Evolutionary conservation across 2,888 invertebrate genomes (phyloP).

Genomic region (Choreutis nemorana): DNA sequence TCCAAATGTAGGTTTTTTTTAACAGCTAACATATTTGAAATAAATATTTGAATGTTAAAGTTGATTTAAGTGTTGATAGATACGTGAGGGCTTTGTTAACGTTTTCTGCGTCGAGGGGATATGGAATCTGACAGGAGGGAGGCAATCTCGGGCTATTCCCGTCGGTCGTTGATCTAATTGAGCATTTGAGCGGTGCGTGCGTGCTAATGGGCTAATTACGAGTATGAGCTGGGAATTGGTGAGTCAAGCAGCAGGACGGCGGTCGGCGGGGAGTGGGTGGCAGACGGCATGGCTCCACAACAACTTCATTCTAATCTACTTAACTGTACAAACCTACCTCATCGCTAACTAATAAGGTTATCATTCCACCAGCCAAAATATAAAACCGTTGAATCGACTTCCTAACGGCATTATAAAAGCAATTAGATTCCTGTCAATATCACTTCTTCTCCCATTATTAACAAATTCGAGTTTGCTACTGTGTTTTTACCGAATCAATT

Average conservation of each 20-base stretch:
- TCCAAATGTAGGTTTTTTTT: too few relatives aligned
- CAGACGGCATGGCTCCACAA: constrained; percentile 59
- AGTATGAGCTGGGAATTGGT: constrained; percentile 53
- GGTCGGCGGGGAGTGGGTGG: constrained; percentile 52
- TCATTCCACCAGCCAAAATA: not conserved
- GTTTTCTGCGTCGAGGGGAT: too few relatives aligned
- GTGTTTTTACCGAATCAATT: too few relatives aligned
- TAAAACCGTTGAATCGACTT: not conserved
- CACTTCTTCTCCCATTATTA: too few relatives aligned
- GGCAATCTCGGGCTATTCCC: constrained; percentile 45
- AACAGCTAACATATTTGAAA: too few relatives aligned
- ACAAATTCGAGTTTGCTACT: too few relatives aligned
- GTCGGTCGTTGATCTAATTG: constrained; percentile 59
- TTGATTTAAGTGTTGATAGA: too few relatives aligned
- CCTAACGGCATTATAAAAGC: not conserved
- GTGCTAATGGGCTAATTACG: constrained; percentile 63
- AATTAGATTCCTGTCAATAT: too few relatives aligned
- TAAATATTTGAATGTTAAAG: too few relatives aligned
- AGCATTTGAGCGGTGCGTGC: constrained; percentile 62
- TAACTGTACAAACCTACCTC: constrained; percentile 3
- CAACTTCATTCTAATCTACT: constrained; percentile 2
- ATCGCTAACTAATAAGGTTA: not conserved
- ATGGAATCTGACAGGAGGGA: constrained; percentile 34
- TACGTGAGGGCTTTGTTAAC: too few relatives aligned
- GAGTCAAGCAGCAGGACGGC: constrained; percentile 55